Percentiles rank a stretch among this genome's conserved stretches.
Evolutionary conservation across 2,797 vertebrate species (phyloP).

Genomic region (Clarias laeviceps): DNA sequence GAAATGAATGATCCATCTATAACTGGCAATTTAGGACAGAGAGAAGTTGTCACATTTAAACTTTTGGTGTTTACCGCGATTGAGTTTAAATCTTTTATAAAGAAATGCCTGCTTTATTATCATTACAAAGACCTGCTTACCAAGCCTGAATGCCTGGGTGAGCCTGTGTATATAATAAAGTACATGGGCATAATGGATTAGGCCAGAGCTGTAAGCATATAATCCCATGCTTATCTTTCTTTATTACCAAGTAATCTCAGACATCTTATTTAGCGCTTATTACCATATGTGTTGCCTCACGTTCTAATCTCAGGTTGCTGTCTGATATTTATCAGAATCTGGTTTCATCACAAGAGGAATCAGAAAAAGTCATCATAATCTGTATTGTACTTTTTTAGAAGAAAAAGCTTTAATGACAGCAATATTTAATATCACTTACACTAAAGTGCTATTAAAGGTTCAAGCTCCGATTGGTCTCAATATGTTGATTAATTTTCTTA

Average conservation of each 20-base stretch:
- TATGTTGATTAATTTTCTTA: not conserved
- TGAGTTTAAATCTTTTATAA: conserved; percentile 2
- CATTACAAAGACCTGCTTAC: conserved; percentile 11
- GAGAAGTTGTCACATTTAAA: not conserved
- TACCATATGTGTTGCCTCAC: conserved; percentile 18
- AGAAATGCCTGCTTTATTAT: conserved; percentile 21
- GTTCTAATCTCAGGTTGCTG: not conserved
- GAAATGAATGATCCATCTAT: conserved; percentile 43
- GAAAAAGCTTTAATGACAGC: not conserved
- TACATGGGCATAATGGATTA: conserved; percentile 18
- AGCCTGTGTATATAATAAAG: conserved; percentile 8
- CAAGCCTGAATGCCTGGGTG: conserved; percentile 11
- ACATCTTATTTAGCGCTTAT: conserved; percentile 17
- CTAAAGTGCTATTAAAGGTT: not conserved
- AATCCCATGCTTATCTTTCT: conserved; percentile 39
- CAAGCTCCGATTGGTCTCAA: not conserved
- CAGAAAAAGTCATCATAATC: not conserved
- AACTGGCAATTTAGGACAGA: not conserved
- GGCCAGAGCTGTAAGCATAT: not conserved
- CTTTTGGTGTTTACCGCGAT: not conserved
- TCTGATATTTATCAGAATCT: not conserved
- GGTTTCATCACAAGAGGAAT: not conserved
- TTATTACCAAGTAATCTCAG: conserved; percentile 40
- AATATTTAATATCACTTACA: not conserved
- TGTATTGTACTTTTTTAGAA: conserved; percentile 6